Percentiles rank a stretch among this genome's conserved stretches.
Evolutionary conservation across 2,113 vertebrate species (phyloP).

Genomic region (Salvator merianae): DNA sequence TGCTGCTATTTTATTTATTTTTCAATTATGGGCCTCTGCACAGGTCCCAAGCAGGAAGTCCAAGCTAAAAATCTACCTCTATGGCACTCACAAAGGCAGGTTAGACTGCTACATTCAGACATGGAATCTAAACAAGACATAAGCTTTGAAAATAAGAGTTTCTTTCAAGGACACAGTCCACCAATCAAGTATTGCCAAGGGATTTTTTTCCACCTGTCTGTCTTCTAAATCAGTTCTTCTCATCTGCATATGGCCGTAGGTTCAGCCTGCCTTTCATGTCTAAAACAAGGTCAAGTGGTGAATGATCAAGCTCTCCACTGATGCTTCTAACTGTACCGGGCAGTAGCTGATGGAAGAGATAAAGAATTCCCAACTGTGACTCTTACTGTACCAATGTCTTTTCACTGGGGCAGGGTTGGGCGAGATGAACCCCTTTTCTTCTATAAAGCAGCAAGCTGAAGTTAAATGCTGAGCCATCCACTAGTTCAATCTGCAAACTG

Average conservation of each 20-base stretch:
- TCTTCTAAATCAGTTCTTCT: neutral
- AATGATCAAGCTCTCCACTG: neutral
- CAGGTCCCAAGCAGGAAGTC: neutral
- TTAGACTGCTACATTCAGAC: neutral
- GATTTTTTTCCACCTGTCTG: too few relatives aligned
- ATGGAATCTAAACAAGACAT: neutral
- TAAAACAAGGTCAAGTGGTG: neutral
- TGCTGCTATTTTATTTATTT: constrained; percentile 3
- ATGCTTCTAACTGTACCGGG: neutral
- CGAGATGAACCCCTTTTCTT: neutral
- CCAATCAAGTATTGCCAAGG: neutral
- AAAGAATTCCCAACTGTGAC: too few relatives aligned
- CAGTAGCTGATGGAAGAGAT: neutral
- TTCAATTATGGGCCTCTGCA: neutral
- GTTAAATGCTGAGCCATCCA: neutral
- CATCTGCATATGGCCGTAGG: neutral
- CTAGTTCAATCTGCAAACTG: neutral
- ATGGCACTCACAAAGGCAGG: neutral
- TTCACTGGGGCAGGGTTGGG: too few relatives aligned
- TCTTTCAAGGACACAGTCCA: neutral
- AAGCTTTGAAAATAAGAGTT: neutral
- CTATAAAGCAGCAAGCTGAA: neutral
- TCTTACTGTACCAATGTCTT: neutral
- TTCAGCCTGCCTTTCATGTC: neutral
- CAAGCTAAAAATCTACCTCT: constrained; percentile 18